Evolutionary conservation across 2,797 vertebrate genomes (phyloP).

Genomic region (Diplodus puntazzo): DNA sequence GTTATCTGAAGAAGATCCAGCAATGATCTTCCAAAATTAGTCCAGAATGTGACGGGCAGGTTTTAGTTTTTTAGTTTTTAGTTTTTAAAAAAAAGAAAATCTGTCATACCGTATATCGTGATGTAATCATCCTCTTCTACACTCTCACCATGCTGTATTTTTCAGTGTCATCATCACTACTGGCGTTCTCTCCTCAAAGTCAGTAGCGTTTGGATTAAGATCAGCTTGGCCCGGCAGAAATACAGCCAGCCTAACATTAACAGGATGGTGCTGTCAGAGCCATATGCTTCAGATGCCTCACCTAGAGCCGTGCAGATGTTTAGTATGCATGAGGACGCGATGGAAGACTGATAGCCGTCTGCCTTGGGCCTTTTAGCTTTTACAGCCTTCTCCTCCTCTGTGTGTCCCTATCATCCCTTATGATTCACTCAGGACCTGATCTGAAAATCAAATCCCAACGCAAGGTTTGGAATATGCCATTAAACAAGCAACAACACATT

Average conservation of each 20-base stretch:
- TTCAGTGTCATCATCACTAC: conserved; percentile 15
- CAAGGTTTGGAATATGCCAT: conserved; percentile 73
- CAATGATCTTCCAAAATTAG: not conserved
- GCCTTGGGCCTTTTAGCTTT: conserved; percentile 72
- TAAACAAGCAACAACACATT: conserved; percentile 77
- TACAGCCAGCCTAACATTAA: conserved; percentile 49
- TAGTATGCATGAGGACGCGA: conserved; percentile 70
- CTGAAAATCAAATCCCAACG: conserved; percentile 74
- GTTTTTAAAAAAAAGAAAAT: no score
- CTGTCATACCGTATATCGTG: not conserved
- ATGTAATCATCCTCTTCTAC: not conserved
- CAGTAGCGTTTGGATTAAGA: conserved; percentile 40
- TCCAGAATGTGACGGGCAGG: not conserved
- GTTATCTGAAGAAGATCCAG: not conserved
- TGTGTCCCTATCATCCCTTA: conserved; percentile 72
- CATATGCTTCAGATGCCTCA: conserved; percentile 67
- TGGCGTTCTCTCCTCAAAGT: conserved; percentile 46
- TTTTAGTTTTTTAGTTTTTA: no score
- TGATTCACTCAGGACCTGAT: conserved; percentile 75
- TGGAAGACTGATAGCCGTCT: conserved; percentile 70
- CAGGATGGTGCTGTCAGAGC: conserved; percentile 49
- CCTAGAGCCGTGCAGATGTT: conserved; percentile 61
- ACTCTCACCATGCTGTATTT: not conserved
- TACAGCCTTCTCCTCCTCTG: conserved; percentile 62
- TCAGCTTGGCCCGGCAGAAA: conserved; percentile 32